Conservation (phyloP, 1,140 invertebrate species). For the Drosophila chauvacae region DNA sequence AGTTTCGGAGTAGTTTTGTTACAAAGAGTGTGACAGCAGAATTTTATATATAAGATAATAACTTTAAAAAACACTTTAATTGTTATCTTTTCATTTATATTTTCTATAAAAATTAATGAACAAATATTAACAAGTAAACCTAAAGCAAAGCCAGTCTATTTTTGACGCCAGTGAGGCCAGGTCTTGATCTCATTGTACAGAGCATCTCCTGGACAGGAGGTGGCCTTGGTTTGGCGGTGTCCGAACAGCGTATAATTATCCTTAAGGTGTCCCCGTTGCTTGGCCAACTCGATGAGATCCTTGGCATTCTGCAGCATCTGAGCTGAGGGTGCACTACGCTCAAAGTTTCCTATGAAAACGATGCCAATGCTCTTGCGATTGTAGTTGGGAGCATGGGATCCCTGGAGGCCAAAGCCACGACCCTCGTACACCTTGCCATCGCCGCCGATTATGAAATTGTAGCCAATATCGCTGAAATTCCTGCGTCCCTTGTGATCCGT, state of each 20-base stretch:
- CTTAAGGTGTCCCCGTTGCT: slow-evolving; percentile 79
- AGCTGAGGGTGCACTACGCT: slow-evolving; percentile 85
- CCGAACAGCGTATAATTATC: slow-evolving; percentile 86
- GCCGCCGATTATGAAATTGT: slow-evolving; percentile 87
- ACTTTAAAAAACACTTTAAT: not conserved
- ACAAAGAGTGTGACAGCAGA: too few species aligned
- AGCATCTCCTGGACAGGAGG: slow-evolving; percentile 88
- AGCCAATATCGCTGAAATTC: slow-evolving; percentile 89
- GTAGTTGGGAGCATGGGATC: slow-evolving; percentile 88
- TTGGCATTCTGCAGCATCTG: slow-evolving; percentile 87
- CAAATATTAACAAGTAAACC: not conserved
- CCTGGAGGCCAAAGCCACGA: slow-evolving; percentile 89
- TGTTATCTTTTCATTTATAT: not conserved
- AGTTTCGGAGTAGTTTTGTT: too few species aligned
- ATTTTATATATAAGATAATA: too few species aligned
- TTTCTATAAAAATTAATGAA: not conserved
- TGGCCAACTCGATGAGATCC: slow-evolving; percentile 87
- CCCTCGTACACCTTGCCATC: slow-evolving; percentile 88
- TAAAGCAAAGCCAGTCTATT: slow-evolving; percentile 17
- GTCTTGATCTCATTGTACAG: slow-evolving; percentile 86
- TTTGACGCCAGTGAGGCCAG: slow-evolving; percentile 84
- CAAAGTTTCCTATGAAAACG: slow-evolving; percentile 87
- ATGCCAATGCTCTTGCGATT: slow-evolving; percentile 89
- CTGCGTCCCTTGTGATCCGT: slow-evolving; percentile 86
- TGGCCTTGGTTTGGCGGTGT: slow-evolving; percentile 88